Base-by-base conservation (phyloP, 1,140 invertebrate genomes). In the Tenebrio molitor region DNA sequence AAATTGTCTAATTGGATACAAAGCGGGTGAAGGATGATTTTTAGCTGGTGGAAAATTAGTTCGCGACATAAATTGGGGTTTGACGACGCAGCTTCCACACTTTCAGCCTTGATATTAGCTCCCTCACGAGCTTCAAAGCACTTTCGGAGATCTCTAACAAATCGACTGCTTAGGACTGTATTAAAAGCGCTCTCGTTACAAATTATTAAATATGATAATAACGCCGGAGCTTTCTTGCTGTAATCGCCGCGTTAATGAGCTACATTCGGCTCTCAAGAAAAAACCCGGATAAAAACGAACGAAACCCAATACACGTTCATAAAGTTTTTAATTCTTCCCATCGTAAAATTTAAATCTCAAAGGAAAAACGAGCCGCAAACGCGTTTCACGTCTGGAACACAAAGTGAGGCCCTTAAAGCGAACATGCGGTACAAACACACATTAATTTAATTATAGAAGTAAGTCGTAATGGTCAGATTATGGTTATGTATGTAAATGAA, bases 381-480 rank as follows among this genome's bases (percentile, higher is more conserved):
- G 34, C 17, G 2, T 12, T 14, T 65, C 39, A 15, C 7, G 33
- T 39, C 17, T 65, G n/a, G n/a, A n/a, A 17, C 39, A 39, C 17
- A 3, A 25, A 66, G 19, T 17, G 17, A 19, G 16, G 5, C 50
- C 50, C 23, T 66, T 66, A 21, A 34, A 66, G 23, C 7, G 17
- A 66, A 23, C 36, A 66, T 29, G 36, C 34, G 36, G 64, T 23
- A 23, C 19, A 65, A 41, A 65, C 12, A 66, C 8, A 17, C 36
- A 66, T 66, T 66, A 42, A 66, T 66, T 66, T 44, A 66, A 44
- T 66, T 66, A 66, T 66, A 23, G 36, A 44, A 66, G 36, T 44
- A 42, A 25, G 63, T 66, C 39, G 63, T 66, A 66, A 66, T 44
- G 36, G 34, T 66, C 36, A 42, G 64, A 66, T 66, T 44, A 65